A percentile compares a stretch with the other conserved stretches of the same genome.
These are phyloP conservation scores for Agapetus fuscipes DNA, from an alignment of 2,888 invertebrate genomes.

Conservation along the genomic window DNA sequence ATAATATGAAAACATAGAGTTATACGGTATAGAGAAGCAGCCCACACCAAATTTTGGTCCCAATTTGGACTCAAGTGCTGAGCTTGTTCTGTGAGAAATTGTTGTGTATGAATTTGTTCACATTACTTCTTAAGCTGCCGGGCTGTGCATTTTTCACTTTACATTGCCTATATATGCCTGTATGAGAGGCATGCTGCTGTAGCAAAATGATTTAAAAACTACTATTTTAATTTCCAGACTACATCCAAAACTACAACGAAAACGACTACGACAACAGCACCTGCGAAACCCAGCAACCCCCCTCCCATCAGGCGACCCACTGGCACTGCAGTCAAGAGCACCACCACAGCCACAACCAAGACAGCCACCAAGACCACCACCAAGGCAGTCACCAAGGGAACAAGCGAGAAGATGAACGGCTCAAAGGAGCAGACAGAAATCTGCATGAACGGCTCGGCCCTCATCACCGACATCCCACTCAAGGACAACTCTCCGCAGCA, in stretches of 20 bases:
- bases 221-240: slow-evolving; percentile 10
- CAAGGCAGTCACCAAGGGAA: slow-evolving; percentile 25
- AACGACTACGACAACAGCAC: slow-evolving; percentile 24
- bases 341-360: slow-evolving; percentile 12
- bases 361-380: slow-evolving; percentile 14
- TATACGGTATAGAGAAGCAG: too few species aligned
- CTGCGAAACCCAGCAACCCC: slow-evolving; percentile 23
- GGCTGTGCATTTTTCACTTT: too few species aligned
- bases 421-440: slow-evolving; percentile 14
- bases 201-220: background rate
- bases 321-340: slow-evolving; percentile 14
- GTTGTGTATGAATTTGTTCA: too few species aligned
- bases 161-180: too few species aligned
- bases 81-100: too few species aligned
- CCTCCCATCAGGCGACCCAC: slow-evolving; percentile 20
- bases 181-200: too few species aligned
- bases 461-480: slow-evolving; percentile 16
- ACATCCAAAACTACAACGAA: slow-evolving; percentile 26
- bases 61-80: too few species aligned
- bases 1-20: too few species aligned
- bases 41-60: too few species aligned
- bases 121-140: too few species aligned
- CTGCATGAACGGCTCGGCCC: slow-evolving; percentile 8
- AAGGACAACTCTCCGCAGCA: slow-evolving; percentile 20
- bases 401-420: slow-evolving; percentile 22